These are phyloP conservation scores for Mallotus villosus DNA, from an alignment of 2,797 vertebrate species.

Conservation along the genomic window DNA sequence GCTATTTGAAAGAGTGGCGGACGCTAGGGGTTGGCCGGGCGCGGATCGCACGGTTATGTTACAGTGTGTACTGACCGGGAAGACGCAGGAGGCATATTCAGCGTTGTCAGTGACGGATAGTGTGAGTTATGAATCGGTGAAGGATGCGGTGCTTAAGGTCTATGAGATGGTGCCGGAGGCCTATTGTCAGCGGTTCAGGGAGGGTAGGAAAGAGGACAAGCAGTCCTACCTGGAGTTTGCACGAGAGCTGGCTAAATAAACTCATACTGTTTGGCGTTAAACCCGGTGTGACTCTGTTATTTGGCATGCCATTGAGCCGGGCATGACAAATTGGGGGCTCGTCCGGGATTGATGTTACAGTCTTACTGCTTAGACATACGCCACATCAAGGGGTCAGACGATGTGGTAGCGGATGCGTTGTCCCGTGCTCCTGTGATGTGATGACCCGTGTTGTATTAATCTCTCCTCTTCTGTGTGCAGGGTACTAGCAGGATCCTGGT, in stretches of 20 bases:
- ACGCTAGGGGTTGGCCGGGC: background rate
- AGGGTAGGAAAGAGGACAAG: background rate
- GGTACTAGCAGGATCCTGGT: background rate
- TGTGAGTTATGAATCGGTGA: too few relatives aligned
- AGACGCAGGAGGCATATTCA: too few relatives aligned
- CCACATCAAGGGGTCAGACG: conserved; percentile 4
- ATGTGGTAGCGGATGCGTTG: conserved; percentile 10
- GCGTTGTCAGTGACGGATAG: too few relatives aligned
- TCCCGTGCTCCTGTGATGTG: background rate
- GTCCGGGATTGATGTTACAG: conserved; percentile 17
- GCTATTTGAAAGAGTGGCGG: conserved; percentile 12
- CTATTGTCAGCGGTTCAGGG: background rate
- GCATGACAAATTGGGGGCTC: too few relatives aligned
- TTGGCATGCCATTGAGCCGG: too few relatives aligned
- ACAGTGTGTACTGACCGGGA: background rate
- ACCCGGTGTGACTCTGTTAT: too few relatives aligned
- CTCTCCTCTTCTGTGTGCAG: background rate
- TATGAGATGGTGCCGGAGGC: conserved; percentile 6
- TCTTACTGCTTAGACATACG: conserved; percentile 3
- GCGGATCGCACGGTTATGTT: conserved; percentile 2
- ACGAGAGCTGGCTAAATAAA: too few relatives aligned
- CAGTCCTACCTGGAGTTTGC: conserved; percentile 5
- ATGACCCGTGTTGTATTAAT: background rate
- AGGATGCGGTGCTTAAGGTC: too few relatives aligned
- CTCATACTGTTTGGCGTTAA: too few relatives aligned